Conservation (phyloP, 2,888 invertebrate genomes). For the Eupsilia transversa region DNA sequence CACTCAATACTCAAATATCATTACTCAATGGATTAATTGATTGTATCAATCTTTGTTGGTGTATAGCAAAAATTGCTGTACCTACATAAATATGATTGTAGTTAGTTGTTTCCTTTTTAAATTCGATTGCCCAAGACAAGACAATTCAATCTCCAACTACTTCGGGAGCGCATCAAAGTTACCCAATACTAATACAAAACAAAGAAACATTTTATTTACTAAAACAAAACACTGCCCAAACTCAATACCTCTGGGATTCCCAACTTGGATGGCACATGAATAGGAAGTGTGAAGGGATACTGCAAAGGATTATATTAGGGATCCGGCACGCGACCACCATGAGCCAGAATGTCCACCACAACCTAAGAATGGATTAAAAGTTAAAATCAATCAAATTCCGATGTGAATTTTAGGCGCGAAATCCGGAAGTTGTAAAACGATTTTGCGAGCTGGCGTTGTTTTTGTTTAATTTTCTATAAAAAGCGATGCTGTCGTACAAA, state of each 20-base stretch:
- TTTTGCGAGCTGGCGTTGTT: conserved; percentile 35
- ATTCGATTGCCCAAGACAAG: background rate
- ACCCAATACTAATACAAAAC: conserved; percentile 12
- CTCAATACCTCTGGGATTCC: conserved; percentile 28
- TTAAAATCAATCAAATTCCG: conserved; percentile 39
- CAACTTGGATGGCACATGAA: conserved; percentile 32
- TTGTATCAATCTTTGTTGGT: background rate
- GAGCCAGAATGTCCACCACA: conserved; percentile 17
- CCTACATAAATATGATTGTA: background rate
- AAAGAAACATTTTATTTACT: conserved; percentile 20
- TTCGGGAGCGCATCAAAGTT: conserved; percentile 10
- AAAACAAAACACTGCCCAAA: conserved; percentile 19
- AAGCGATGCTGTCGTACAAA: conserved; percentile 25
- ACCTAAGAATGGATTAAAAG: conserved; percentile 48
- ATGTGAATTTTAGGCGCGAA: conserved; percentile 19
- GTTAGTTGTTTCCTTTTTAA: background rate
- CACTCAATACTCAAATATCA: background rate
- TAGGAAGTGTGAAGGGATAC: conserved; percentile 28
- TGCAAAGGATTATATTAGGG: conserved; percentile 30
- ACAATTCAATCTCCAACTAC: conserved; percentile 17
- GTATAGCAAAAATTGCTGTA: background rate
- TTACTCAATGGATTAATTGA: background rate
- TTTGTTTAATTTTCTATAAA: conserved; percentile 53
- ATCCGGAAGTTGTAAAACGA: conserved; percentile 13
- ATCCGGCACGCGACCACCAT: background rate